Base-by-base conservation (phyloP, 2,888 invertebrate species). In the Melanostoma mellinum region DNA sequence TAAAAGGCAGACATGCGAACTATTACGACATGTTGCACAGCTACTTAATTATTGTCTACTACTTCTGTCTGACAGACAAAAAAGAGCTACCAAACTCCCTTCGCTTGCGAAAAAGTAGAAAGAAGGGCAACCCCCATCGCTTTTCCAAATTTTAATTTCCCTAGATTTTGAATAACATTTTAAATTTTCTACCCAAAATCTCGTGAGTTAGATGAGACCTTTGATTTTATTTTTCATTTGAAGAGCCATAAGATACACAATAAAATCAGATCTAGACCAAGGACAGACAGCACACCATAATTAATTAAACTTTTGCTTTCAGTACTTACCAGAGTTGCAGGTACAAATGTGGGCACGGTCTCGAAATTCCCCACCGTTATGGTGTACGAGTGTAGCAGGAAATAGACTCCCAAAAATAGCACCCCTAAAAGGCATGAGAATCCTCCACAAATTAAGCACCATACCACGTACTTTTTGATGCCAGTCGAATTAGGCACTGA, bases 281-380 rank as follows among this genome's bases (percentile, higher is more conserved):
- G 42, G 44, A 46, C 10, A 46, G 10, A 20, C 20, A 20, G 20
- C 20, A 20, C 20, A 35, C 8, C 30, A 35, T 20, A 3, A 20
- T 36, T 36, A 46, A 48, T 20, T 30, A 32, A 35, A 4, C 32
- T 58, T 56, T 52, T 68, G 42, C 6, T 35, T 30, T 68, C 5
- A 46, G 32, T 61, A 90, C 93, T 94, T 91, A 97, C 97, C 95
- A 97, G 95, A 86, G 96, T 95, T 77, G 97, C 97, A 46, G 97
- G 97, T 87, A 98, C 96, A 89, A 97, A 98, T 4, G 97, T 97
- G n/a, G 98, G 98, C 87, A 98, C 96, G 0, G 98, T 97, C 92
- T 98, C 98, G 91, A 98, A 95, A 88, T 97, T 93, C 35, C 93
- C 93, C 86, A 94, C 92, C 2, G 95, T 95, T 38, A 94, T 94